A percentile compares a stretch with the other conserved stretches of the same genome.
Conservation (phyloP, 1,140 invertebrate genomes). For the Zaprionus africanus region DNA sequence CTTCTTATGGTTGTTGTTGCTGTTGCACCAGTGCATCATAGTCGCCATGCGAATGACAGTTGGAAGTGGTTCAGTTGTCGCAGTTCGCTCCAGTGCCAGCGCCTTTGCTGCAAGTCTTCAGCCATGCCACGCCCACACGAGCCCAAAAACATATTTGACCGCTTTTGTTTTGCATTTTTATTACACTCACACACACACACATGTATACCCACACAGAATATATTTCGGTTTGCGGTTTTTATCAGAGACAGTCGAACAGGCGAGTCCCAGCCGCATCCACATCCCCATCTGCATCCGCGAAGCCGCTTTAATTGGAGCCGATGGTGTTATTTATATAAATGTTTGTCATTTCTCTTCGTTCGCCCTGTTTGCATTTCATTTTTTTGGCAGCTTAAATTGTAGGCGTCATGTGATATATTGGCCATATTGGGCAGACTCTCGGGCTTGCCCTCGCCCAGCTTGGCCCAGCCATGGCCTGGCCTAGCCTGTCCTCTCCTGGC, state of each 20-base stretch:
- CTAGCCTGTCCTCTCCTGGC: slow-evolving; percentile 1
- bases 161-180: slow-evolving; percentile 81
- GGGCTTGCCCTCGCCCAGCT: slow-evolving; percentile 5
- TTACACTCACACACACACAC: slow-evolving; percentile 37
- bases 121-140: slow-evolving; percentile 61
- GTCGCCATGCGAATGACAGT: slow-evolving; percentile 75
- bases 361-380: slow-evolving; percentile 76
- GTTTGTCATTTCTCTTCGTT: slow-evolving; percentile 81
- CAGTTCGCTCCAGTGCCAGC: neutral
- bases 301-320: slow-evolving; percentile 79
- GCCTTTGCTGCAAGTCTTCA: slow-evolving; percentile 32
- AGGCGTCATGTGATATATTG: slow-evolving; percentile 78
- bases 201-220: slow-evolving; percentile 28
- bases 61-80: slow-evolving; percentile 73
- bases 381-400: slow-evolving; percentile 79
- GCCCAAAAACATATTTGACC: slow-evolving; percentile 68
- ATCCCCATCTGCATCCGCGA: slow-evolving; percentile 26
- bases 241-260: slow-evolving; percentile 56
- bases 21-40: slow-evolving; percentile 51
- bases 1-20: slow-evolving; percentile 18
- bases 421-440: slow-evolving; percentile 39
- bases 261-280: slow-evolving; percentile 6
- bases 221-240: slow-evolving; percentile 78
- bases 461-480: slow-evolving; percentile 12
- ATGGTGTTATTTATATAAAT: slow-evolving; percentile 83